Base-by-base conservation (phyloP, 2,113 vertebrate genomes). In the Chaetodon auriga region DNA sequence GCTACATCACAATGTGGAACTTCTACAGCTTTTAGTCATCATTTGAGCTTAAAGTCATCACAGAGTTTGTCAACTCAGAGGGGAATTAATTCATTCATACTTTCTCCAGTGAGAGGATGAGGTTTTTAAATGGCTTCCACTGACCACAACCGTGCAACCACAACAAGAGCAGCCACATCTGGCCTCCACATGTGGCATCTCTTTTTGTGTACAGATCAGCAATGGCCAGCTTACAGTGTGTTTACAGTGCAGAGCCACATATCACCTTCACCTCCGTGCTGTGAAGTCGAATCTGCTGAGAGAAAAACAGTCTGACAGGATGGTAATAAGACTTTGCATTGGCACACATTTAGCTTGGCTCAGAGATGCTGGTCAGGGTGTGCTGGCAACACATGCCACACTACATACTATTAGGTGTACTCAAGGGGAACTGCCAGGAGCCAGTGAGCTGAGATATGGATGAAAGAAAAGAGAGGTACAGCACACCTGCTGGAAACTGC, bases 161-260 rank as follows among this genome's bases (percentile, higher is more conserved):
- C 86, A 90, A 85, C 78, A 92, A 85, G 88, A 85, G 80, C 78
- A 88, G 65, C 45, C 79, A 92, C 93, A 94, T 96, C 92, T 95
- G 94, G 90, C 23, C 79, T 18, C 81, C 94, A 94, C 82, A 94
- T 94, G 93, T 87, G 81, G 53, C 83, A 81, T 64, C 53, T 75
- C 36, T 60, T 72, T 76, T 83, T 89, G 84, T 89, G 83, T 90
- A 82, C 78, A 82, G 68, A 85, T 85, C 71, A 68, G 82, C 77
- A 66, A 69, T 48, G 35, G 78, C 63, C 73, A 70, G 68, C 58
- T 84, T 45, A 69, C 53, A 64, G 74, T 45, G 35, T 89, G 83
- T 93, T 92, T 92, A 83, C 84, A 83, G 78, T 36, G 19, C 75
- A 58, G 45, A 71, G 75, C 83, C 77, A 69, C 82, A 83, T 54